These are phyloP conservation scores for Galerucella calmariensis DNA, from an alignment of 2,888 invertebrate genomes.

Conservation along the genomic window DNA sequence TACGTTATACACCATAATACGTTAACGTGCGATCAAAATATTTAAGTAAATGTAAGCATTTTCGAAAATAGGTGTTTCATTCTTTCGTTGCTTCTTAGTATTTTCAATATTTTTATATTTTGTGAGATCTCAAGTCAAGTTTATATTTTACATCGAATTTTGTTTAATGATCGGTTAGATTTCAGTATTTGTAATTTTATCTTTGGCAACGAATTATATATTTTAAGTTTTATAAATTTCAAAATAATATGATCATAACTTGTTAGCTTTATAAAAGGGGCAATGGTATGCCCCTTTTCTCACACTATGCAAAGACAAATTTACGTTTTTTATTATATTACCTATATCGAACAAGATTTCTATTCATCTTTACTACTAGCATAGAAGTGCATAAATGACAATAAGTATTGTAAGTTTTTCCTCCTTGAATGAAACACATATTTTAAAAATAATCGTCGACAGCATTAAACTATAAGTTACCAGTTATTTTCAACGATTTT, in stretches of 20 bases:
- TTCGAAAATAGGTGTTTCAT: conserved; percentile 25
- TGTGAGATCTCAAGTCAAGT: background rate
- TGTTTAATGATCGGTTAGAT: background rate
- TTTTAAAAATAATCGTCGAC: conserved; percentile 19
- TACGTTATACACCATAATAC: conserved; percentile 14
- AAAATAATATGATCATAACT: background rate
- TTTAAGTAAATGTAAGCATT: background rate
- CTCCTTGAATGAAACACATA: conserved; percentile 18
- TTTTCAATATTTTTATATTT: background rate
- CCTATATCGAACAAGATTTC: background rate
- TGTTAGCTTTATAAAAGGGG: background rate
- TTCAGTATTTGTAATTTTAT: background rate
- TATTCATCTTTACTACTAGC: background rate
- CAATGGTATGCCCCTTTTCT: background rate
- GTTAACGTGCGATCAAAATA: conserved; percentile 24
- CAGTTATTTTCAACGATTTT: no score
- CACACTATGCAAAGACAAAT: background rate
- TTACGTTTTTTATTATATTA: background rate
- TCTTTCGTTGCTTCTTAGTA: background rate
- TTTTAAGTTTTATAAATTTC: background rate
- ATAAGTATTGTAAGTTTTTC: conserved; percentile 10
- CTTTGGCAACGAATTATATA: background rate
- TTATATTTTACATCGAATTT: background rate
- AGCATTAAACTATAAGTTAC: background rate
- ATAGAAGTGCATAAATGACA: background rate